Percentiles rank a stretch among this genome's conserved stretches.
Conservation (phyloP, 2,888 invertebrate species). For the Blastobasis adustella region DNA sequence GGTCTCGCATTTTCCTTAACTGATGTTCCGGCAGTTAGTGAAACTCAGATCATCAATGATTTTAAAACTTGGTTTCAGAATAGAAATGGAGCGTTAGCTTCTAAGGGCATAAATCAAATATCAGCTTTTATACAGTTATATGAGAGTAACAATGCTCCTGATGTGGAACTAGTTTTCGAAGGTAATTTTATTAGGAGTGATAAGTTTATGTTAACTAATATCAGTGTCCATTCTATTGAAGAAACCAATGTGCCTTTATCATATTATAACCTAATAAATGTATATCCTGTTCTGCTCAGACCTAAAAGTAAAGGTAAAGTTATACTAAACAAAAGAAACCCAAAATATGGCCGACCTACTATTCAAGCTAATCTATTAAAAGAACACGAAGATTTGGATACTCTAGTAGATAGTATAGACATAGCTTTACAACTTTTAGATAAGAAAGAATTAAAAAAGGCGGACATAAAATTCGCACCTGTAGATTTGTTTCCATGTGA, state of each 20-base stretch:
- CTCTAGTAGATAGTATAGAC: conserved; percentile 61
- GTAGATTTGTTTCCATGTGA: conserved; percentile 64
- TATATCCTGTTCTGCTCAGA: conserved; percentile 53
- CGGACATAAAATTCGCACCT: conserved; percentile 60
- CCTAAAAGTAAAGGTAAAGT: conserved; percentile 66
- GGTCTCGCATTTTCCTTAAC: conserved; percentile 55
- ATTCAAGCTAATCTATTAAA: conserved; percentile 65
- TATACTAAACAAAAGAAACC: conserved; percentile 56
- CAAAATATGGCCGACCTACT: conserved; percentile 61
- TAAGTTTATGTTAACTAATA: conserved; percentile 62
- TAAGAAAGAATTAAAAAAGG: conserved; percentile 60
- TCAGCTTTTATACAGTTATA: conserved; percentile 64
- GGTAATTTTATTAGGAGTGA: conserved; percentile 65
- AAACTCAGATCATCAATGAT: conserved; percentile 50
- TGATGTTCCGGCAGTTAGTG: conserved; percentile 46
- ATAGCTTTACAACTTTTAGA: conserved; percentile 61
- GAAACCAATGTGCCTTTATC: conserved; percentile 56
- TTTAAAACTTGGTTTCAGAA: conserved; percentile 65
- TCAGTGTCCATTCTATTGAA: conserved; percentile 55
- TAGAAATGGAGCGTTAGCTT: conserved; percentile 54
- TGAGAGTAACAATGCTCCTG: conserved; percentile 58
- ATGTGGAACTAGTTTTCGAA: conserved; percentile 56
- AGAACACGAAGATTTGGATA: conserved; percentile 59
- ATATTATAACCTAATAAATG: conserved; percentile 61
- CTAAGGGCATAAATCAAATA: conserved; percentile 61